Evolutionary conservation across 2,113 vertebrate genomes (phyloP), one percentile per base, ranked within the genome.

Genomic region (Cisticola juncidis): DNA sequence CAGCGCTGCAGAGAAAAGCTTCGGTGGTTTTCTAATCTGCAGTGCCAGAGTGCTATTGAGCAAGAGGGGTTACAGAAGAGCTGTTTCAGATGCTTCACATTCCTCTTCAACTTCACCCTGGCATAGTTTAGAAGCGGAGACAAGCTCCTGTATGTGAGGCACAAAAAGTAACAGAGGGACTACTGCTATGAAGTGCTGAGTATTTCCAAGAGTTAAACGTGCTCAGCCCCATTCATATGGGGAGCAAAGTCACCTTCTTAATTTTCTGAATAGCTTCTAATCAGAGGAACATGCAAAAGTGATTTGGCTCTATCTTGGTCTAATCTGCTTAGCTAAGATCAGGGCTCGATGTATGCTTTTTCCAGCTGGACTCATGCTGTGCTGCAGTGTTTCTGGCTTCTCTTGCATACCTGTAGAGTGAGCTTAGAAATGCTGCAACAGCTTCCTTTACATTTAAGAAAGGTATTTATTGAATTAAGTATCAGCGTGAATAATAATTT

Each of bases 281-380:
- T 64, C 16, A 3, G 22, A 66, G 58, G 40, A 77, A 58, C 36
- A 1, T 35, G 26, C 48, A 71, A 73, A 91, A 94, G 47, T 85
- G 45, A 45, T 81, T 86, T 86, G 56, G 28, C 44, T 91, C 33
- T 83, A 51, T 60, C 47, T 68, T 68, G 44, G 40, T 88, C 40
- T 95, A 54, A 88, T 80, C 66, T 88, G 54, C 60, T 91, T 83
- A 84, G 35, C 60, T 86, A 82, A 92, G 11, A 80, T 44, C 29
- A 66, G 54, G 33, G 36, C 3, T 86, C 29, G 54, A 13, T 1
- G 5, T 71, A 17, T 9, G 45, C 40, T 73, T 82, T 95, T 88
- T 80, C 68, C 20, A 74, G 47, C 25, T 5, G 5, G 42, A 70
- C 21, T 23, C 28, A n/a, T 4, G 5, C 50, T 90, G 56, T 77